Base-by-base conservation (phyloP, 2,113 vertebrate species). In the Bufo gargarizans region DNA sequence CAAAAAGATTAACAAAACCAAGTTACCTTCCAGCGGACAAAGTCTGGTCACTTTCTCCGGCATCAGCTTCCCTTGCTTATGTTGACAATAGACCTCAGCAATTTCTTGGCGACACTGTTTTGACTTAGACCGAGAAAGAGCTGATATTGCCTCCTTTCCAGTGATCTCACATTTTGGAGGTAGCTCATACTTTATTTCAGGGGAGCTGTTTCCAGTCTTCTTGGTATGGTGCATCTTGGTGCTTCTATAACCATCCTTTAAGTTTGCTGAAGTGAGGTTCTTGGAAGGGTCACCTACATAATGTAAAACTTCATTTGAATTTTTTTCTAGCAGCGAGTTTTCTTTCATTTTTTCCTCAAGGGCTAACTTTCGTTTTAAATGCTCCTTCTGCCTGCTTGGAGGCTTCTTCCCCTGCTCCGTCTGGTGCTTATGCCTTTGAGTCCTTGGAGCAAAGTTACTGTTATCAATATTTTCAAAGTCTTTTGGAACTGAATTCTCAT, bases 401-500 rank as follows among this genome's bases (percentile, higher is more conserved):
- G 92, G 56, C 83, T 94, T 95, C 91, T 94, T 95, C 4, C 91
- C 91, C 89, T 94, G 49, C 89, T 96, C 95, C 0, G 95, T 90
- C 45, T 95, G 93, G 88, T 94, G 96, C 76, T 96, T 96, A 91
- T 97, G 97, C 50, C 95, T 96, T 88, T 98, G 98, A 19, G 96
- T 96, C 90, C 97, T 96, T 0, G 97, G 96, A 11, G 94, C 97
- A 76, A 99, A 99, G 94, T 99, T 99, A 92, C 98, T 99, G 91
- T 99, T 99, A 94, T 99, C 98, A 84, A 99, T 95, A 47, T 96
- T 99, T 93, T 99, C 98, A 90, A 99, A 99, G 92, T 99, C 98
- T 93, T 98, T 99, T 87, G 98, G 98, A 43, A 99, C 98, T 0
- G 98, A 99, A 91, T 99, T 99, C 91, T 99, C 98, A 0, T 99